These are phyloP conservation scores for Diploscapter pachys DNA, from an alignment of 1,140 invertebrate species.

Conservation along the genomic window DNA sequence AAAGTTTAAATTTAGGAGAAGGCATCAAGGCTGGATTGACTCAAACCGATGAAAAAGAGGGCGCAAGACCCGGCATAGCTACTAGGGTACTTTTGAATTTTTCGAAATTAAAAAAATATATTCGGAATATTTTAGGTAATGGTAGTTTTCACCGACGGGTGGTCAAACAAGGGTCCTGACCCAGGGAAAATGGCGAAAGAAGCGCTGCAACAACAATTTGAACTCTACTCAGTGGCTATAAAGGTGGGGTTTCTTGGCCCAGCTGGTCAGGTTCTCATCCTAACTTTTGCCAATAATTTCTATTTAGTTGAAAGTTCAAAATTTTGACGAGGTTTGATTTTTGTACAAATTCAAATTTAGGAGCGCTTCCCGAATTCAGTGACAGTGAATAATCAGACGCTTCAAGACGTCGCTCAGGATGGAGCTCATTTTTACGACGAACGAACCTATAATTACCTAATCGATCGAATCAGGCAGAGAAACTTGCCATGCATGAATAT, in stretches of 20 bases:
- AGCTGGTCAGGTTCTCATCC: not conserved
- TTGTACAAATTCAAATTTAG: slow-evolving; percentile 29
- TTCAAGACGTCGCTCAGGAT: slow-evolving; percentile 40
- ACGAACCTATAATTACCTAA: slow-evolving; percentile 40
- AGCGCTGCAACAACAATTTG: slow-evolving; percentile 13
- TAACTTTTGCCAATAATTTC: not conserved
- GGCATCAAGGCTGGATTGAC: slow-evolving; percentile 50
- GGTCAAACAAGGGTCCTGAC: slow-evolving; percentile 50
- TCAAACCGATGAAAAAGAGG: slow-evolving; percentile 42
- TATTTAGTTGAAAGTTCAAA: slow-evolving; percentile 17
- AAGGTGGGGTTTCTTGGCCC: slow-evolving; percentile 15
- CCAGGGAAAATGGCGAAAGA: slow-evolving; percentile 15
- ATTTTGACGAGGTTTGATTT: slow-evolving; percentile 14
- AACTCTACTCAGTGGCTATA: slow-evolving; percentile 27
- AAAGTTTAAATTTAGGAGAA: slow-evolving; percentile 39
- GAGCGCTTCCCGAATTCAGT: slow-evolving; percentile 33
- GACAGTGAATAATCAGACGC: slow-evolving; percentile 41
- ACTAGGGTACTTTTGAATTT: slow-evolving; percentile 52
- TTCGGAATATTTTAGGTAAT: slow-evolving; percentile 33
- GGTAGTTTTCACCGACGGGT: slow-evolving; percentile 48
- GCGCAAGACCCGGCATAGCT: slow-evolving; percentile 49
- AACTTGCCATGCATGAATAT: slow-evolving; percentile 23
- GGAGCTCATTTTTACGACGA: slow-evolving; percentile 34
- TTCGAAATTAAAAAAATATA: not conserved
- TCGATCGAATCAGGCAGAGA: slow-evolving; percentile 34